Conservation (phyloP, 1,140 invertebrate species). For the Magallana angulata region DNA sequence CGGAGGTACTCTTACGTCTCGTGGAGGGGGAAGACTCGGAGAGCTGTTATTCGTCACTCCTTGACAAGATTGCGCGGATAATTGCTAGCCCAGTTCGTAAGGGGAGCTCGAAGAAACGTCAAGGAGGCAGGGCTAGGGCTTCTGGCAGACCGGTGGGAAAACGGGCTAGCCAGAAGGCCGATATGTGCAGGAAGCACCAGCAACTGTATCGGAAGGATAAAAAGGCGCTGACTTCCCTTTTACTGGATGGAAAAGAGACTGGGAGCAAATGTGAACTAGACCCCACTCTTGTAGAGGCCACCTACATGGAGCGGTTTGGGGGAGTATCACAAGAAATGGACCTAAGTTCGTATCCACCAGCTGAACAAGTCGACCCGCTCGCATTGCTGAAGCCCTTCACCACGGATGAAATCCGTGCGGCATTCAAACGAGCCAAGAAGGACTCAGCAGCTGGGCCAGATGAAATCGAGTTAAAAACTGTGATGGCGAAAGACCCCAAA, state of each 20-base stretch:
- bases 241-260: conserved; percentile 34
- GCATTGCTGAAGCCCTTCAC: conserved; percentile 41
- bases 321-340: conserved; percentile 46
- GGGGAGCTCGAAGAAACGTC: neutral
- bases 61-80: neutral
- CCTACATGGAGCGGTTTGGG: conserved; percentile 42
- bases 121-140: neutral
- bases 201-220: neutral
- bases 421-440: conserved; percentile 44
- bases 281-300: neutral
- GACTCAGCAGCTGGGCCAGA: conserved; percentile 54
- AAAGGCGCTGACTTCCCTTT: neutral
- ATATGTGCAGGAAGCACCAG: conserved; percentile 18
- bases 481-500: neutral
- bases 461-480: neutral
- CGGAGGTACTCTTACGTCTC: neutral
- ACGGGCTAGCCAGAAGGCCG: neutral
- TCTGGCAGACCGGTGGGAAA: neutral
- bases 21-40: neutral
- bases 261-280: conserved; percentile 19
- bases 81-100: neutral
- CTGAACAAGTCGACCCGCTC: conserved; percentile 34
- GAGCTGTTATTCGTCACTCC: neutral
- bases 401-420: conserved; percentile 24
- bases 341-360: conserved; percentile 15